A percentile compares a stretch with the other conserved stretches of the same genome.
Evolutionary conservation across 2,113 vertebrate species (phyloP).

Genomic region (Canis aureus): DNA sequence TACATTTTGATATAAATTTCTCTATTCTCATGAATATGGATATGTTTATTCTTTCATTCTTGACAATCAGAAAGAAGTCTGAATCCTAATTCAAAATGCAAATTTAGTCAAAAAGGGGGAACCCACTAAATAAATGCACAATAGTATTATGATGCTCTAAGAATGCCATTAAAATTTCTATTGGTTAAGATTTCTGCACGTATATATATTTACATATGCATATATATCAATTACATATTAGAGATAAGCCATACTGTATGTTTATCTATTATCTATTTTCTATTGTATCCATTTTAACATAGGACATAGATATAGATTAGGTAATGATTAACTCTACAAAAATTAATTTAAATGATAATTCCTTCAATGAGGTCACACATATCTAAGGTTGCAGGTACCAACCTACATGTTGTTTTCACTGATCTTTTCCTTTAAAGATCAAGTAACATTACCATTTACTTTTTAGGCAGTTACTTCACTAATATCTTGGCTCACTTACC

Average conservation of each 20-base stretch:
- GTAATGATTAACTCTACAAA: background rate
- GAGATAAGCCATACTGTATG: background rate
- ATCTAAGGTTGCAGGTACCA: background rate
- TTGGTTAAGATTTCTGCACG: background rate
- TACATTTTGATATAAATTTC: background rate
- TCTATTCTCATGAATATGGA: background rate
- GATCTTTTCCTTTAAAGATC: constrained; percentile 7
- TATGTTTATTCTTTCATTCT: background rate
- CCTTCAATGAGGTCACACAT: background rate
- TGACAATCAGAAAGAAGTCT: background rate
- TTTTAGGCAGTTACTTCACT: background rate
- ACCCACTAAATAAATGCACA: background rate
- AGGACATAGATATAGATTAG: background rate
- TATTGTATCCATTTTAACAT: background rate
- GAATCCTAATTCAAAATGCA: background rate
- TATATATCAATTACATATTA: background rate
- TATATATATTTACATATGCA: background rate
- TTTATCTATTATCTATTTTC: background rate
- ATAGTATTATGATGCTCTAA: background rate
- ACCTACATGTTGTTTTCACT: background rate
- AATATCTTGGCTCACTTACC: constrained; percentile 5
- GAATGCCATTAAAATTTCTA: background rate
- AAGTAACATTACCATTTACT: background rate
- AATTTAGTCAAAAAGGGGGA: background rate
- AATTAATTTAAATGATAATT: constrained; percentile 27